A percentile compares a stretch with the other conserved stretches of the same genome.
Evolutionary conservation across 2,888 invertebrate species (phyloP).

Genomic region (Cenopis cana): DNA sequence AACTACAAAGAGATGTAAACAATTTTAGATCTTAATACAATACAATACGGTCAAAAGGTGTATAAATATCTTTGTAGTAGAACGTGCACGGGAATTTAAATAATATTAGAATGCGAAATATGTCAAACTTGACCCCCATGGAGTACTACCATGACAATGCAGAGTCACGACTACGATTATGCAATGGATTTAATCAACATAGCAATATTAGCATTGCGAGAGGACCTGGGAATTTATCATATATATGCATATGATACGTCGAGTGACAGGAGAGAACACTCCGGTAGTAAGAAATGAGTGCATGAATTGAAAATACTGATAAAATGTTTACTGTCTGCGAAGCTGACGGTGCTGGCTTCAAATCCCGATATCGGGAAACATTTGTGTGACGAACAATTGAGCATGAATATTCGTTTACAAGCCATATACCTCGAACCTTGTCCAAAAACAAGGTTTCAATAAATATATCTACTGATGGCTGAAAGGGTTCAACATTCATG

Average conservation of each 20-base stretch:
- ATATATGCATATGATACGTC: constrained; percentile 15
- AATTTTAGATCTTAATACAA: too few species aligned
- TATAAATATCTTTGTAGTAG: too few species aligned
- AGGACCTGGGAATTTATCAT: constrained; percentile 1
- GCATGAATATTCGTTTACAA: too few species aligned
- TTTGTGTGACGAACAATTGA: too few species aligned
- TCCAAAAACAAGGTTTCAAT: neutral
- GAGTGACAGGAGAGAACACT: constrained; percentile 10
- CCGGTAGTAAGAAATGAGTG: neutral
- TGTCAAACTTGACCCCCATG: neutral
- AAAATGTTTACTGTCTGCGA: neutral
- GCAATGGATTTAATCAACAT: constrained; percentile 13
- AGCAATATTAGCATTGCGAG: neutral
- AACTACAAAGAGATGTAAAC: too few species aligned
- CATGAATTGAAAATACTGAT: neutral
- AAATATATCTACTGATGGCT: too few species aligned
- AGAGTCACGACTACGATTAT: constrained; percentile 26
- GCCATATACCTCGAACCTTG: too few species aligned
- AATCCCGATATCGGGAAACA: too few species aligned
- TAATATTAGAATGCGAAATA: neutral
- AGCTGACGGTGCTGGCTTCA: too few species aligned
- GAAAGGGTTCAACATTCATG: neutral
- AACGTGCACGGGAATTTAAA: too few species aligned
- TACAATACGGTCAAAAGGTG: too few species aligned
- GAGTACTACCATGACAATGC: constrained; percentile 9